These are phyloP conservation scores for Laodelphax striatellus DNA, from an alignment of 1,140 invertebrate genomes.

Conservation along the genomic window DNA sequence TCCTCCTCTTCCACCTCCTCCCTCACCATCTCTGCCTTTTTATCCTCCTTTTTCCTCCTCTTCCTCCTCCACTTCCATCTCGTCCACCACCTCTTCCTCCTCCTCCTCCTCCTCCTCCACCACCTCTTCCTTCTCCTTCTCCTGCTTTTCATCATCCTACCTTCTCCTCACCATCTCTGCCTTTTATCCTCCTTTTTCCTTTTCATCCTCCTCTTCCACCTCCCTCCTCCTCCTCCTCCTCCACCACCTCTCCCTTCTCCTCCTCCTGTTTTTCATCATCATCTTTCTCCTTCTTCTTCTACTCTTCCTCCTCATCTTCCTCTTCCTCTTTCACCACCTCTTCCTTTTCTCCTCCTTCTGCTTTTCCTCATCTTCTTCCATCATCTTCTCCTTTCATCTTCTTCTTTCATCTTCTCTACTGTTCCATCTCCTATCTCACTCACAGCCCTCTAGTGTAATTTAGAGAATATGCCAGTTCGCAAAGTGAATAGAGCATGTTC, in stretches of 20 bases:
- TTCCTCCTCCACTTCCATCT: neutral
- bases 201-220: constrained; percentile 10
- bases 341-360: neutral
- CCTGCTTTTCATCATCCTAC: no score
- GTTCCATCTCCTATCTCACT: no score
- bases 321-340: constrained; percentile 3
- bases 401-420: no score
- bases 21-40: constrained; percentile 8
- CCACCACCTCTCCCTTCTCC: no score
- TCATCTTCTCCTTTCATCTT: no score
- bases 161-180: constrained; percentile 1
- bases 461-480: neutral
- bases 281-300: neutral
- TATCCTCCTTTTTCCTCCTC: neutral
- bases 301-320: neutral
- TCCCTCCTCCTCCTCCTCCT: constrained; percentile 10
- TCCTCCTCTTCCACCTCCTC: no score
- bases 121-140: no score
- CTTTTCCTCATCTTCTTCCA: no score
- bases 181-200: constrained; percentile 9
- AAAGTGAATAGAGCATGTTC: neutral
- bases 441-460: neutral
- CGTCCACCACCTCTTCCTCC: neutral
- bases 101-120: no score
- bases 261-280: no score